Evolutionary conservation across 2,797 vertebrate species (phyloP), one percentile per base, ranked within the genome.

Genomic region (Crocodylus rhombifer): DNA sequence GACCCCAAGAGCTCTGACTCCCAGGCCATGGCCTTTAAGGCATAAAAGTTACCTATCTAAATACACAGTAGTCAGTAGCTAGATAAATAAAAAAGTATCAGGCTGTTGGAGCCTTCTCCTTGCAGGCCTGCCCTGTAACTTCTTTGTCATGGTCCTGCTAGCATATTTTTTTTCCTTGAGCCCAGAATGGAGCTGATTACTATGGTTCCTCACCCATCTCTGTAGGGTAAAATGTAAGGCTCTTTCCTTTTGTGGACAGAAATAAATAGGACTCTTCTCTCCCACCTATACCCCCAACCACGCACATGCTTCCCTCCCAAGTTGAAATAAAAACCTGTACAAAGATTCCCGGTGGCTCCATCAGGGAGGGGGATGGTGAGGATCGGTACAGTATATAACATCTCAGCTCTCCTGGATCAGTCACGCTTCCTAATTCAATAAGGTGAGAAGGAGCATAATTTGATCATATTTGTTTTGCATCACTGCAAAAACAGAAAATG

Each of bases 381-480:
- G 96, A 97, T 96, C 94, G 97, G 97, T 93, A 97, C 93, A 95
- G 94, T 97, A 98, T 98, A 98, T 98, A 98, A 97, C 98, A 98
- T 98, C 98, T 98, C 98, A 98, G 98, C 98, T 98, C 98, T 98
- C 98, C 98, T 98, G 98, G 99, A 99, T 99, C 99, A 98, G 99
- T 99, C 99, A 99, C 98, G 99, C 99, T 99, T 99, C 99, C 99
- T 99, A 99, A 99, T 99, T 99, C 99, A 99, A 99, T 99, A 99
- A 99, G 99, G 99, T 99, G 99, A 99, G 99, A 98, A 99, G 98
- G 98, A 99, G 98, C 99, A 98, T 99, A 98, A 99, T 99, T 99
- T 99, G 99, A 99, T 99, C 99, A 98, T 99, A 99, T 99, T 99
- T 99, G 99, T 99, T 99, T 99, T 99, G 99, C 99, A 99, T 99